Percentiles rank a stretch among this genome's conserved stretches.
phyloP scores from a whole-genome alignment of 2,888 invertebrate species.

The Orthosia incerta region DNA sequence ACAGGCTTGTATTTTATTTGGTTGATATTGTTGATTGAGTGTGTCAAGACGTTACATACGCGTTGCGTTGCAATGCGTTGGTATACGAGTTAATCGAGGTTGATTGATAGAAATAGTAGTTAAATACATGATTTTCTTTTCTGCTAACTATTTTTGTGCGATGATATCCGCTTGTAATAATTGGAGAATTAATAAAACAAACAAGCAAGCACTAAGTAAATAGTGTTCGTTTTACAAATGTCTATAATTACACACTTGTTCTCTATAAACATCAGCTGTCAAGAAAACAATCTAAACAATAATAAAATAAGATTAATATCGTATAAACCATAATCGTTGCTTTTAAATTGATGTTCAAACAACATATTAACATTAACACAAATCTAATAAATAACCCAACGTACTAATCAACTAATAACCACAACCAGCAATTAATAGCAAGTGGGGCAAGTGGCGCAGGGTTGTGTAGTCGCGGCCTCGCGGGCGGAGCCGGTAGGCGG shows the following conservation, averaged over 20 bases:
- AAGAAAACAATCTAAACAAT: constrained; percentile 39
- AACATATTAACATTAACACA: constrained; percentile 64
- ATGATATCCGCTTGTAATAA: background rate
- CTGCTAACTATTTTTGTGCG: background rate
- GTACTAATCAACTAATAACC: constrained; percentile 69
- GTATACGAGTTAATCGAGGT: background rate
- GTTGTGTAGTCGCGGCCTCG: constrained; percentile 54
- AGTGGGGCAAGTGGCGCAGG: constrained; percentile 55
- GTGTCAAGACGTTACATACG: too few species aligned
- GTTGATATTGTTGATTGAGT: background rate
- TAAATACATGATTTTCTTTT: background rate
- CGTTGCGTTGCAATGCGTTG: background rate
- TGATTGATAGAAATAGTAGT: background rate
- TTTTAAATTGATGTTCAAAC: constrained; percentile 59
- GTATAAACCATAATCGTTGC: constrained; percentile 54
- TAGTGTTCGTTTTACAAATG: constrained; percentile 1
- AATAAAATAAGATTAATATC: constrained; percentile 56
- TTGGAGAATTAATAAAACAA: background rate
- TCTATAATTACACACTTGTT: constrained; percentile 26
- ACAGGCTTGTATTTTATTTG: constrained; percentile 8
- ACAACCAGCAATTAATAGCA: constrained; percentile 67
- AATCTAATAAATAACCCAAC: constrained; percentile 68
- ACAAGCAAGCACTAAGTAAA: constrained; percentile 1
- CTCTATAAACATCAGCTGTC: constrained; percentile 51
- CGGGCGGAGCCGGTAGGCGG: constrained; percentile 66